Base-by-base conservation (phyloP, 2,888 invertebrate genomes). In the Rhagonycha lutea region DNA sequence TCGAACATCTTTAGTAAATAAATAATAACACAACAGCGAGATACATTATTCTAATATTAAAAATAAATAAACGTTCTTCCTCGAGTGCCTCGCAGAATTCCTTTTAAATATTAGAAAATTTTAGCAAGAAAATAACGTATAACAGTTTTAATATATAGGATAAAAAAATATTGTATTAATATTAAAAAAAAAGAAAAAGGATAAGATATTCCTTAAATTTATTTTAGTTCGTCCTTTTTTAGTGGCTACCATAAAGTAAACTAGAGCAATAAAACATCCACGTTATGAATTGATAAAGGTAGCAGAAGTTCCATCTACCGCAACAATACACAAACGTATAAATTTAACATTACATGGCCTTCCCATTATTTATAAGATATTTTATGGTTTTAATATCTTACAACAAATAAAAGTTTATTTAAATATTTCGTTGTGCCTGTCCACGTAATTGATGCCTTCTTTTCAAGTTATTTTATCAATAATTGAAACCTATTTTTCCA, bases 271-370 rank as follows among this genome's bases (percentile, higher is more conserved):
- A 65, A 65, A 65, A 65, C 63, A 65, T 65, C 26, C 63, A 23
- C 63, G 63, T 65, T 65, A 65, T 65, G 63, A 65, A 65, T 65
- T 65, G 63, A 65, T 65, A 65, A 65, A 65, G 63, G 63, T 65
- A 65, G 63, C 63, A 65, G 63, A 65, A 65, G 63, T 65, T 65
- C 63, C 63, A 65, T 65, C 63, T 65, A 65, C 63, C 63, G 63
- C 63, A 65, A 65, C 63, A 65, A 65, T 65, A 65, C 63, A 65
- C 63, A 65, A 65, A 65, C 23, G 63, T 18, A 65, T 65, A 65
- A 65, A 65, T 65, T 47, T 47, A 47, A 47, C 47, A 65, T 65
- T 65, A 65, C 63, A 65, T 26, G 24, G 26, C 63, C 63, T 65
- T 65, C 26, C 63, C 63, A 65, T 65, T 65, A 65, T 65, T 65